Percentiles rank a stretch among this genome's conserved stretches.
These are phyloP conservation scores for Platichthys stellatus DNA, from an alignment of 2,113 vertebrate species.

Conservation along the genomic window DNA sequence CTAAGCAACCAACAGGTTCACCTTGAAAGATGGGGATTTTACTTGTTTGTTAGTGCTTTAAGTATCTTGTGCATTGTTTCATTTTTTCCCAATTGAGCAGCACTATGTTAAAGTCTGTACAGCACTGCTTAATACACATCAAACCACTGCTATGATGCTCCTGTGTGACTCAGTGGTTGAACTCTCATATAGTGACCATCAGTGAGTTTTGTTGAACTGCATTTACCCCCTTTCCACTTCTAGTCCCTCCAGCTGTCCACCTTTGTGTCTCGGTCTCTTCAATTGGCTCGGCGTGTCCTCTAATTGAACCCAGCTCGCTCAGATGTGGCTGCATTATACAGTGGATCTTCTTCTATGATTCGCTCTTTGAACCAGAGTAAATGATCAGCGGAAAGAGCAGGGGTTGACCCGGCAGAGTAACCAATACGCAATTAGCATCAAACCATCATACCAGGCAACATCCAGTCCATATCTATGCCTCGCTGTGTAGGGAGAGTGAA, in stretches of 20 bases:
- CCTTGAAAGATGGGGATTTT: too few relatives aligned
- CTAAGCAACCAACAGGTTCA: background rate
- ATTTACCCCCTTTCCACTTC: background rate
- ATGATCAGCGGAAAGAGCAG: constrained; percentile 40
- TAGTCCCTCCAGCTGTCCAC: background rate
- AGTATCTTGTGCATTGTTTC: too few relatives aligned
- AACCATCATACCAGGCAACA: background rate
- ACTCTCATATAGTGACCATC: too few relatives aligned
- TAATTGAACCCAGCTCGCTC: constrained; percentile 40
- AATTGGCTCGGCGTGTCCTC: constrained; percentile 6
- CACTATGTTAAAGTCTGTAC: too few relatives aligned
- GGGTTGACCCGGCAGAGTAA: constrained; percentile 14
- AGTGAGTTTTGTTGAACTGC: too few relatives aligned
- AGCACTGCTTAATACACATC: too few relatives aligned
- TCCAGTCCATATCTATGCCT: constrained; percentile 9
- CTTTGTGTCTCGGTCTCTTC: background rate
- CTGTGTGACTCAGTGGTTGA: too few relatives aligned
- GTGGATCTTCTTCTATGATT: constrained; percentile 18
- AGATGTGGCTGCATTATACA: constrained; percentile 20
- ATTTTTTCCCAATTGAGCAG: too few relatives aligned
- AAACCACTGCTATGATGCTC: too few relatives aligned
- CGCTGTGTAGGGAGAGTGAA: background rate
- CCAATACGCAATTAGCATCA: constrained; percentile 40
- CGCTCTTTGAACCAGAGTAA: constrained; percentile 38
- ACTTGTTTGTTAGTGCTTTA: too few relatives aligned